Conservation (phyloP, 2,888 invertebrate species). For the Adelphocoris suturalis region DNA sequence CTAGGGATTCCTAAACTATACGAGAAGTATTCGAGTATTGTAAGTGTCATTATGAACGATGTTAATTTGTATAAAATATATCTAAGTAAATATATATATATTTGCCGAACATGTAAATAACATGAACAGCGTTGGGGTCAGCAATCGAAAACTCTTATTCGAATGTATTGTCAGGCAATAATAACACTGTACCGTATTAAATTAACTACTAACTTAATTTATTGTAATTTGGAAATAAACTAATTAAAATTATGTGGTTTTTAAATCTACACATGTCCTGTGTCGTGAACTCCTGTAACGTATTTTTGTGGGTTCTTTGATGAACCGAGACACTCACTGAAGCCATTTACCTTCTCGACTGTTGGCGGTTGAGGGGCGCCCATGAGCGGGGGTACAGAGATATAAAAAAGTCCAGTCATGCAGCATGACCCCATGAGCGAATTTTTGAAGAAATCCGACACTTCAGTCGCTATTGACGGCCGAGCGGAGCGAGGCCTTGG, state of each 20-base stretch:
- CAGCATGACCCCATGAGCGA: too few relatives aligned
- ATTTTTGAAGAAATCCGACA: too few relatives aligned
- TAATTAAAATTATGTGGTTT: neutral
- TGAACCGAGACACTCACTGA: too few relatives aligned
- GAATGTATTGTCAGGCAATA: slow-evolving; percentile 32
- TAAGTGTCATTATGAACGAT: slow-evolving; percentile 50
- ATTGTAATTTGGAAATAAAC: slow-evolving; percentile 23
- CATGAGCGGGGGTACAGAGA: too few relatives aligned
- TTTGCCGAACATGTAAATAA: slow-evolving; percentile 56
- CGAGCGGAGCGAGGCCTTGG: too few relatives aligned
- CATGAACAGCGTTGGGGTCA: slow-evolving; percentile 65
- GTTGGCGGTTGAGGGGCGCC: too few relatives aligned
- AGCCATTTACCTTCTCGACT: too few relatives aligned
- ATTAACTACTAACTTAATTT: slow-evolving; percentile 30
- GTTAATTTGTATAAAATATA: slow-evolving; percentile 60
- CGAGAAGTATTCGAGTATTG: slow-evolving; percentile 53
- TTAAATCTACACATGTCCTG: neutral
- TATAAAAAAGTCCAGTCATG: too few relatives aligned
- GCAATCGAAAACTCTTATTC: slow-evolving; percentile 57
- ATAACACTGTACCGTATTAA: neutral
- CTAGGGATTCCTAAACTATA: slow-evolving; percentile 58
- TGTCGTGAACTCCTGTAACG: too few relatives aligned
- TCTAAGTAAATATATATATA: slow-evolving; percentile 63
- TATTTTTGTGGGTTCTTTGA: too few relatives aligned
- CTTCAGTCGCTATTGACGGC: too few relatives aligned